Evolutionary conservation across 2,797 vertebrate genomes (phyloP), one percentile per base, ranked within the genome.

Genomic region (Anguilla obscura): DNA sequence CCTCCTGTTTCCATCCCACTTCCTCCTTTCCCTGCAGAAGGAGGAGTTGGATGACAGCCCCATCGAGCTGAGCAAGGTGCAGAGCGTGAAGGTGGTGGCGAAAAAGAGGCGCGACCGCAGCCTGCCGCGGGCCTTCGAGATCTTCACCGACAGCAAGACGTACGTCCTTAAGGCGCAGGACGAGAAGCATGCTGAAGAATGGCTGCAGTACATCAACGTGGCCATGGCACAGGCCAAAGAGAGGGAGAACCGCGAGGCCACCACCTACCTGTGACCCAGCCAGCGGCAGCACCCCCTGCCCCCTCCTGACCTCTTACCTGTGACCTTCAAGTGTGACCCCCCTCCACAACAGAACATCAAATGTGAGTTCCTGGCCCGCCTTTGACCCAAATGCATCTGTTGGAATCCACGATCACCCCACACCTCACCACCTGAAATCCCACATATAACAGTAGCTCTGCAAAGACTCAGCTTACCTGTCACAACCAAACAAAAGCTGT

Each of bases 51-150:
- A 98, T 0, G 97, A 98, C 89, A 94, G 96, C 86, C 97, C 98
- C 2, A 97, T 99, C 18, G 98, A 99, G 94, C 97, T 99, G 90
- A 99, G 97, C 96, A 99, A 99, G 93, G 98, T 99, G 83, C 98
- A 99, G 93, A 99, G 98, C 0, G 98, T 99, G 87, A 98, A 97
- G 90, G 97, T 93, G 33, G 96, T 99, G 86, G 93, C 96, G 8
- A 98, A 94, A 93, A 99, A 98, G 91, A 97, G 97, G 0, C 94
- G 97, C 52, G 98, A 98, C 89, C 96, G 97, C 14, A 94, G 97
- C 69, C 96, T 99, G 85, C 98, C 98, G 0, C 95, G 97, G 2
- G 98, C 98, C 91, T 99, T 99, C 0, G 98, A 99, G 95, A 99
- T 99, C 94, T 99, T 99, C 93, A 98, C 98, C 0, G 97, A 97